Conservation (phyloP, 2,797 vertebrate species). For the Limnodromus scolopaceus region DNA sequence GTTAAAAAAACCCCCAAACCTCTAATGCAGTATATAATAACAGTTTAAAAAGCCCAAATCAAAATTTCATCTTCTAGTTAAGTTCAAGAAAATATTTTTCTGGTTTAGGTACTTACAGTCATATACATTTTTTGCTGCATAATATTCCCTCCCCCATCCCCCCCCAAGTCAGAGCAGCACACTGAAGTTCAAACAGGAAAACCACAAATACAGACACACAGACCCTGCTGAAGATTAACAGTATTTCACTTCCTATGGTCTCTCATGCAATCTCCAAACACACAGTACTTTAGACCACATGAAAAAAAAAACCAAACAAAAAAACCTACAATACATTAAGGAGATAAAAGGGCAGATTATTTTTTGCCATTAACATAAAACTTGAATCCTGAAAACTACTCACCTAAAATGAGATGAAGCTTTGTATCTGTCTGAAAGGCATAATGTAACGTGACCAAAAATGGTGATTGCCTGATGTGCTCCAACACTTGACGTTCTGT, state of each 20-base stretch:
- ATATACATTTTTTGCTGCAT: not conserved
- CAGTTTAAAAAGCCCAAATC: not conserved
- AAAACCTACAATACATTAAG: not conserved
- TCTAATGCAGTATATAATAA: not conserved
- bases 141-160: not conserved
- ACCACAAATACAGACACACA: slow-evolving; percentile 13
- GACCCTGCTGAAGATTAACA: not conserved
- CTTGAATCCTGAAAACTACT: slow-evolving; percentile 28
- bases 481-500: slow-evolving; percentile 96
- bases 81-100: not conserved
- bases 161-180: not conserved
- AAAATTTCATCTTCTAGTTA: not conserved
- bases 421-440: slow-evolving; percentile 99
- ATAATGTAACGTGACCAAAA: slow-evolving; percentile 95
- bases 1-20: not conserved
- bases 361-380: not conserved
- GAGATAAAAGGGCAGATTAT: not conserved
- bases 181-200: slow-evolving; percentile 48
- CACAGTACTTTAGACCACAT: not conserved
- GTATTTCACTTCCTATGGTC: slow-evolving; percentile 33
- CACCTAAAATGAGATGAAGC: slow-evolving; percentile 98
- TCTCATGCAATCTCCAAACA: not conserved
- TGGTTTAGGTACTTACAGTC: not conserved
- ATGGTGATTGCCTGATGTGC: slow-evolving; percentile 95
- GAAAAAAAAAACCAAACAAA: too few species aligned